phyloP scores from a whole-genome alignment of 35 echinoderm and acorn worm genomes.

The Stichopus chloronotus region DNA sequence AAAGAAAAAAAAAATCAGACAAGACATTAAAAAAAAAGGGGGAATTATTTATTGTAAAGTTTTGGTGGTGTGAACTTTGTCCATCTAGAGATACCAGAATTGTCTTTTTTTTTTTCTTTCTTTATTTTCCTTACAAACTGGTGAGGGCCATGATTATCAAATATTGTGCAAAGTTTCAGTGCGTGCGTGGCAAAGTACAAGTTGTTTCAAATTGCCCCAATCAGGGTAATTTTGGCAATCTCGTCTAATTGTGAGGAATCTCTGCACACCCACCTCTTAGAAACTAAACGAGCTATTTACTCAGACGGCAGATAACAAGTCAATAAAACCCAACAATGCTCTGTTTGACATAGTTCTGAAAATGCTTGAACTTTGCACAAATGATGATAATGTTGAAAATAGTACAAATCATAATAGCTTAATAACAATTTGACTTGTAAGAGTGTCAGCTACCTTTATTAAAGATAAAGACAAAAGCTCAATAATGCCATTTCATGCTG shows the following conservation, averaged over 20 bases:
- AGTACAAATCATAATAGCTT: too few relatives aligned
- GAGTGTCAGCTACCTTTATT: too few relatives aligned
- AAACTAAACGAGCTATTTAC: conserved; percentile 1
- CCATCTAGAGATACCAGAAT: conserved; percentile 22
- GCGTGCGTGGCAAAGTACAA: conserved; percentile 31
- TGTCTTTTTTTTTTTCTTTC: not conserved
- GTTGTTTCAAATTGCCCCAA: conserved; percentile 28
- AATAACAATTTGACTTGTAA: too few relatives aligned
- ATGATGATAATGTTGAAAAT: conserved; percentile 48
- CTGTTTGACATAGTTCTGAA: conserved; percentile 34
- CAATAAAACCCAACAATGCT: conserved; percentile 40
- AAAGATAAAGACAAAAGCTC: too few relatives aligned
- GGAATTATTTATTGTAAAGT: conserved; percentile 45
- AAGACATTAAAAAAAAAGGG: not conserved
- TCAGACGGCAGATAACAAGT: conserved; percentile 40
- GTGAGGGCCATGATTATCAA: conserved; percentile 27
- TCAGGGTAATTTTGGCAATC: conserved; percentile 3
- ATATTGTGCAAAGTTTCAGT: conserved; percentile 26
- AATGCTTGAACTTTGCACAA: conserved; percentile 57
- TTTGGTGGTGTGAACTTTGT: conserved; percentile 28
- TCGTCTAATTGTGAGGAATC: conserved; percentile 28
- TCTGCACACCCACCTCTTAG: too few relatives aligned
- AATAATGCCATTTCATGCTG: too few relatives aligned
- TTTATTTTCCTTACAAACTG: not conserved
- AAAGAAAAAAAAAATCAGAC: conserved; percentile 3